Percentiles rank a stretch among this genome's conserved stretches.
phyloP scores from a whole-genome alignment of 1,140 invertebrate species.

The Philopotamus ludificatus region DNA sequence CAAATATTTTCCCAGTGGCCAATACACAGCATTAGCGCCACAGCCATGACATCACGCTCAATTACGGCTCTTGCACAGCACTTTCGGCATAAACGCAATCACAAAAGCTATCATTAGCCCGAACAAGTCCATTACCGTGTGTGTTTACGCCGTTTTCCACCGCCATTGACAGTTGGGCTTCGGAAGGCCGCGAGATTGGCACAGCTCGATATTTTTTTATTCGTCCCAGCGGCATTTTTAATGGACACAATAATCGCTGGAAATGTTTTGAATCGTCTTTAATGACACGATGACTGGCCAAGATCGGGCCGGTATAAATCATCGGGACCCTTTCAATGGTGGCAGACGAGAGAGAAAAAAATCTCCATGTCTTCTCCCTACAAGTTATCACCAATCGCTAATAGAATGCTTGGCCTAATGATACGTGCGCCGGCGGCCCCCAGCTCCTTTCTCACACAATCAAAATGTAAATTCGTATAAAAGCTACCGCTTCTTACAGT shows the following conservation, averaged over 20 bases:
- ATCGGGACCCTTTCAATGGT: conserved; percentile 17
- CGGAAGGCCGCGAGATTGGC: too few species aligned
- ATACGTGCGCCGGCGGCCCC: conserved; percentile 10
- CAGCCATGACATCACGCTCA: too few species aligned
- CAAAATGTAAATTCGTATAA: conserved; percentile 36
- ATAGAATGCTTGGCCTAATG: conserved; percentile 32
- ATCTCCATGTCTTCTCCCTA: not conserved
- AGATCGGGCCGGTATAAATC: conserved; percentile 22
- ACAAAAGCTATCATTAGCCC: too few species aligned
- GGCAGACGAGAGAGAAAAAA: conserved; percentile 10
- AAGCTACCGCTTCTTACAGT: conserved; percentile 14
- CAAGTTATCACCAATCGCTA: conserved; percentile 26
- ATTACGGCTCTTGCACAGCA: too few species aligned
- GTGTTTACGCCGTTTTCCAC: too few species aligned
- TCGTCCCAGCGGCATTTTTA: conserved; percentile 1
- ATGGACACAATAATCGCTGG: conserved; percentile 7
- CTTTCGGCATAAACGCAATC: too few species aligned
- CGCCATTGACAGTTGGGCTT: too few species aligned
- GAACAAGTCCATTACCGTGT: too few species aligned
- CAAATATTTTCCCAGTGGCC: too few species aligned
- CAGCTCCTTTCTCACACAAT: conserved; percentile 4
- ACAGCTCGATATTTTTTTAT: too few species aligned
- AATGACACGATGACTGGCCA: conserved; percentile 33
- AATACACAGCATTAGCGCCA: too few species aligned
- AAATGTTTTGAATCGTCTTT: conserved; percentile 37